phyloP scores from a whole-genome alignment of 2,888 invertebrate species.

The Cheilosia grossa region DNA sequence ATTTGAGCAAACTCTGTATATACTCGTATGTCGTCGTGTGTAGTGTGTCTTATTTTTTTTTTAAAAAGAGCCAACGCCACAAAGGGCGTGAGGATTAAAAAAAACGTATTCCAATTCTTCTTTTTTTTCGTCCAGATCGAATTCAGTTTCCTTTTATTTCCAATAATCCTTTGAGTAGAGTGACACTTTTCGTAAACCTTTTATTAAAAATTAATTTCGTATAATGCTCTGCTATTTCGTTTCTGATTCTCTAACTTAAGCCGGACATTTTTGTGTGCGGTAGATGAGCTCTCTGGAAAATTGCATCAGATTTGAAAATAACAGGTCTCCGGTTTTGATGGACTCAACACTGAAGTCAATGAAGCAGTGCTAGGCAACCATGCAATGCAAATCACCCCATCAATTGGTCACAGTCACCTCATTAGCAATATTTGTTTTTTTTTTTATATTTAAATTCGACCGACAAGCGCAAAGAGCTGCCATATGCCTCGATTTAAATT shows the following conservation, averaged over 20 bases:
- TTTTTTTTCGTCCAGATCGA: conserved; percentile 55
- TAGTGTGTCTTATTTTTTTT: background rate
- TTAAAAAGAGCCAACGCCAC: conserved; percentile 40
- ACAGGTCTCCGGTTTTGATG: background rate
- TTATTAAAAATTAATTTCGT: conserved; percentile 57
- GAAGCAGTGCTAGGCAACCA: background rate
- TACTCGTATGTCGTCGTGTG: too few species aligned
- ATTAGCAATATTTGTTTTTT: conserved; percentile 36
- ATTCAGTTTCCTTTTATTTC: conserved; percentile 65
- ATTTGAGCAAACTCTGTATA: conserved; percentile 46
- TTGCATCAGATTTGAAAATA: conserved; percentile 1
- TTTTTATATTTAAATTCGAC: background rate
- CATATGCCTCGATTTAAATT: conserved; percentile 42
- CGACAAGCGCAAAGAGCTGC: conserved; percentile 17
- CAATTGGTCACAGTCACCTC: conserved; percentile 48
- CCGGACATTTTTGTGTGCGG: background rate
- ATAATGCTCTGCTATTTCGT: conserved; percentile 46
- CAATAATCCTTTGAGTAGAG: conserved; percentile 72
- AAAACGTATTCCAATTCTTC: conserved; percentile 16
- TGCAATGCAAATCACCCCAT: background rate
- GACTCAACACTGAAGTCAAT: background rate
- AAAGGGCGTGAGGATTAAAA: conserved; percentile 74
- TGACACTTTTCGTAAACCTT: conserved; percentile 66
- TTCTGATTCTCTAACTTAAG: conserved; percentile 30
- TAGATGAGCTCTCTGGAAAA: conserved; percentile 3